phyloP scores from a whole-genome alignment of 2,113 vertebrate genomes.

The Brevimyrus niger region DNA sequence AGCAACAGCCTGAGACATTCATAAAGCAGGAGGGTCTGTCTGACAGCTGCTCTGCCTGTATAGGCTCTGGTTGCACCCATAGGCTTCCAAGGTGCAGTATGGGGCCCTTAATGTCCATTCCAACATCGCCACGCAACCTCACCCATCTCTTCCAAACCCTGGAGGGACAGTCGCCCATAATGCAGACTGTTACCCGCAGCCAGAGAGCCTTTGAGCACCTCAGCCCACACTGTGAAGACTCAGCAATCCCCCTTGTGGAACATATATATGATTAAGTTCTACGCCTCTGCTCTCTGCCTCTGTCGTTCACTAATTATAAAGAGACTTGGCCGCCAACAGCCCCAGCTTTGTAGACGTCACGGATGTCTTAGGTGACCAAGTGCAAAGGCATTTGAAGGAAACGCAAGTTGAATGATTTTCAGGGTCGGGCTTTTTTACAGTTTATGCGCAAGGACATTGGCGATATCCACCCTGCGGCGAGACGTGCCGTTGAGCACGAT shows the following conservation, averaged over 20 bases:
- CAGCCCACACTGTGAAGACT: conserved; percentile 31
- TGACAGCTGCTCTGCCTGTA: conserved; percentile 29
- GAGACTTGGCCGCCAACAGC: not conserved
- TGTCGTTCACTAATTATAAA: not conserved
- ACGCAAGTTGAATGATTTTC: not conserved
- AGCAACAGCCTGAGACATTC: conserved; percentile 51
- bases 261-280: conserved; percentile 18
- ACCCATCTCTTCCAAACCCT: conserved; percentile 17
- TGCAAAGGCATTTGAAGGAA: not conserved
- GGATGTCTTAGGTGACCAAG: not conserved
- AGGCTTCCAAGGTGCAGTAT: conserved; percentile 54
- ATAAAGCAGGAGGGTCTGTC: conserved; percentile 43
- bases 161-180: conserved; percentile 46
- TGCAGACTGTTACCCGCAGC: conserved; percentile 53
- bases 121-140: not conserved
- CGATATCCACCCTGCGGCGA: not conserved
- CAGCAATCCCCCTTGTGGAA: not conserved
- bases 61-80: conserved; percentile 42
- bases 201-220: conserved; percentile 57
- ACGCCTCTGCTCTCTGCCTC: not conserved
- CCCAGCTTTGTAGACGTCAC: not conserved
- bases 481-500: not conserved
- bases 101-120: conserved; percentile 34
- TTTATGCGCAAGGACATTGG: not conserved
- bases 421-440: not conserved